phyloP scores from a whole-genome alignment of 1,140 invertebrate genomes.

The Eciton burchellii region DNA sequence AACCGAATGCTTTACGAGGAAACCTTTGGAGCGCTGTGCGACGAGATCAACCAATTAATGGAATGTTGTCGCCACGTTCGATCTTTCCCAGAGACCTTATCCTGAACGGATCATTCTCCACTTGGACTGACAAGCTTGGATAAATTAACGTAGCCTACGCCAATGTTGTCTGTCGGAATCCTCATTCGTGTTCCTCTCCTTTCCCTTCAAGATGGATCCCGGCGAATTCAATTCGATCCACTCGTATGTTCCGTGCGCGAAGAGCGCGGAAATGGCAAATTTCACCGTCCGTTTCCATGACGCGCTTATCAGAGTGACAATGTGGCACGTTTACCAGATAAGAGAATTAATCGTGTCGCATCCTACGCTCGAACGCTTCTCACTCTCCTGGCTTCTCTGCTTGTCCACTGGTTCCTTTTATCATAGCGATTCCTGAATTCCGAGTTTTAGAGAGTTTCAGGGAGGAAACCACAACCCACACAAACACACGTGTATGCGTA shows the following conservation, averaged over 20 bases:
- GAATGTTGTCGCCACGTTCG: slow-evolving; percentile 35
- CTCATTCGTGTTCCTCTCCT: not conserved
- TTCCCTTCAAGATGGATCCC: not conserved
- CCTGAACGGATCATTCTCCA: not conserved
- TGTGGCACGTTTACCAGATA: slow-evolving; percentile 13
- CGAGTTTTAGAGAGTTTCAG: slow-evolving; percentile 19
- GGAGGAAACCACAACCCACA: slow-evolving; percentile 68
- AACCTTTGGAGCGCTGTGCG: slow-evolving; percentile 41
- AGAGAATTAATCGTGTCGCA: slow-evolving; percentile 14
- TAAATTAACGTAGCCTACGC: slow-evolving; percentile 19
- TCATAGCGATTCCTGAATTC: slow-evolving; percentile 48
- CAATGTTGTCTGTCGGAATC: not conserved
- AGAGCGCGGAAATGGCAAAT: not conserved
- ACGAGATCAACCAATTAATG: slow-evolving; percentile 65
- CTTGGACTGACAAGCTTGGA: not conserved
- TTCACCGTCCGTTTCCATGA: slow-evolving; percentile 20
- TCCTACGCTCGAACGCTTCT: slow-evolving; percentile 12
- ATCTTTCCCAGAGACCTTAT: slow-evolving; percentile 21
- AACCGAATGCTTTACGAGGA: slow-evolving; percentile 38
- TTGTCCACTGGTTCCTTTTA: slow-evolving; percentile 27
- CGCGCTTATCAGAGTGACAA: slow-evolving; percentile 8
- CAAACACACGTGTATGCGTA: slow-evolving; percentile 37
- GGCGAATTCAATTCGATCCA: slow-evolving; percentile 18
- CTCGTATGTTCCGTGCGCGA: not conserved
- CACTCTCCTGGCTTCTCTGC: not conserved